phyloP scores from a whole-genome alignment of 2,797 vertebrate species.

The Apodemus agrarius region DNA sequence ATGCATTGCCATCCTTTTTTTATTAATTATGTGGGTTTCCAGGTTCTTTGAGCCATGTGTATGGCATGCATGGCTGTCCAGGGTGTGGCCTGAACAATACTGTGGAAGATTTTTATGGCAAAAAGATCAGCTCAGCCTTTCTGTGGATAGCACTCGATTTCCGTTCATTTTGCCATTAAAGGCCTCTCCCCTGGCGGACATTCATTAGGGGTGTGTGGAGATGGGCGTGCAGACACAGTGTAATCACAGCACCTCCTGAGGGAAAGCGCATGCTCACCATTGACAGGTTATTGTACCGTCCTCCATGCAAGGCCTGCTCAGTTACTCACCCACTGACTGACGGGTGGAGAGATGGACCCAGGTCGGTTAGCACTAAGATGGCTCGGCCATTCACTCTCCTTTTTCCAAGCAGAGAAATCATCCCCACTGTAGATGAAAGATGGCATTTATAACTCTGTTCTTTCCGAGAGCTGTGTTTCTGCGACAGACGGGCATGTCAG shows the following conservation, averaged over 20 bases:
- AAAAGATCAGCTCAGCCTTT: neutral
- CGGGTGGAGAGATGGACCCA: neutral
- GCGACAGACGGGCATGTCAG: neutral
- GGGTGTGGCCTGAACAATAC: neutral
- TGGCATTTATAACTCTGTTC: neutral
- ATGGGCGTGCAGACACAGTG: neutral
- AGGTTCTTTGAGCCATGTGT: neutral
- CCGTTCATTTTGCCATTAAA: neutral
- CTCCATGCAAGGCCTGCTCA: no score
- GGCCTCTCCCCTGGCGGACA: neutral
- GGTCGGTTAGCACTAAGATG: neutral
- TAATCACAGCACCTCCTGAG: no score
- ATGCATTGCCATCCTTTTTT: constrained; percentile 54
- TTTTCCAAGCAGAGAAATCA: neutral
- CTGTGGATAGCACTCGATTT: neutral
- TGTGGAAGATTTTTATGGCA: neutral
- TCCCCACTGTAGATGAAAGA: neutral
- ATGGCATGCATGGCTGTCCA: rapidly evolving
- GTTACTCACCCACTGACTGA: neutral
- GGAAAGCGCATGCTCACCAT: rapidly evolving
- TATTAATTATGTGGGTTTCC: constrained; percentile 14
- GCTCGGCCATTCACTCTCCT: neutral
- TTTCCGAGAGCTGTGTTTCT: neutral
- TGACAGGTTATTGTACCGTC: rapidly evolving
- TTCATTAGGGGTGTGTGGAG: neutral